A percentile compares a stretch with the other conserved stretches of the same genome.
Evolutionary conservation across 2,888 invertebrate species (phyloP).

Genomic region (Apodemia duryi): DNA sequence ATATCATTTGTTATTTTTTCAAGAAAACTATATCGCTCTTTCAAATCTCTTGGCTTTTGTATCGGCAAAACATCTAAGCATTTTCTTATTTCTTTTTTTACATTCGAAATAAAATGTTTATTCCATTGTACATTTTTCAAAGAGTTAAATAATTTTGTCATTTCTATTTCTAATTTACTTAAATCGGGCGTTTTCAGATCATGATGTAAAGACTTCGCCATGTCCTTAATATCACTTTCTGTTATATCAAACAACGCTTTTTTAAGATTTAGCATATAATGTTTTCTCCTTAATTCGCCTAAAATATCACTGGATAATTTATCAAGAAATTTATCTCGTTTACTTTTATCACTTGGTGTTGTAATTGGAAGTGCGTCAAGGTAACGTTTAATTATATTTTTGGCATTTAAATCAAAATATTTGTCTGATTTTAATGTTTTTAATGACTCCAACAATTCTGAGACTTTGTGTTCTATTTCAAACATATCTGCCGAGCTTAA

Average conservation of each 20-base stretch:
- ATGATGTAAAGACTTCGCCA: neutral
- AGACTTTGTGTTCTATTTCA: slow-evolving; percentile 13
- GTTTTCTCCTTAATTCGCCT: neutral
- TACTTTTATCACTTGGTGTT: slow-evolving; percentile 17
- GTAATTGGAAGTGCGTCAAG: slow-evolving; percentile 24
- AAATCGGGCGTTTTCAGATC: neutral
- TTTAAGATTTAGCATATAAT: neutral
- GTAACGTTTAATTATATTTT: slow-evolving; percentile 20
- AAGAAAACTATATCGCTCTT: neutral
- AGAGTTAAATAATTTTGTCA: neutral
- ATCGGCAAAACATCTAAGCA: neutral
- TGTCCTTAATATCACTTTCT: neutral
- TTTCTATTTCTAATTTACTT: neutral
- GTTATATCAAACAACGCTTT: neutral
- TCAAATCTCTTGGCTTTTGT: neutral
- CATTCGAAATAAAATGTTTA: neutral
- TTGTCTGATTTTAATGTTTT: slow-evolving; percentile 17
- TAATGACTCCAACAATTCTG: slow-evolving; percentile 18
- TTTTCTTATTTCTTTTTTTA: neutral
- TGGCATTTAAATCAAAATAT: slow-evolving; percentile 22
- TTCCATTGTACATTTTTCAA: neutral
- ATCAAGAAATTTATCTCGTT: slow-evolving; percentile 16
- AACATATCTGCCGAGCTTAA: neutral
- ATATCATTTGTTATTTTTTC: neutral
- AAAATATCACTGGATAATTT: slow-evolving; percentile 17